Evolutionary conservation across 2,797 vertebrate species (phyloP).

Genomic region (Pseudochirops cupreus): DNA sequence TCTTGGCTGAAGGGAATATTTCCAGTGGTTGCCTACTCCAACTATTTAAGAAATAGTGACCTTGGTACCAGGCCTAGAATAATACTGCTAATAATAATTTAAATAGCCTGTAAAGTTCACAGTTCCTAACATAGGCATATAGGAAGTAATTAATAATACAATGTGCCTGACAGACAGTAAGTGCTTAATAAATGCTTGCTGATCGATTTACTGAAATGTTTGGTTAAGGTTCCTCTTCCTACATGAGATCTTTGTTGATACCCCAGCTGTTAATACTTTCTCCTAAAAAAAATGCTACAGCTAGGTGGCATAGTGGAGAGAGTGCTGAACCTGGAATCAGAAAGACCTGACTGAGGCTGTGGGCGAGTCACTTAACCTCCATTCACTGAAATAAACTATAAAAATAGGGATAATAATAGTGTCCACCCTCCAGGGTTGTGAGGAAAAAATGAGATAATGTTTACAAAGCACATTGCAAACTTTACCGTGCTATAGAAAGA

Average conservation of each 20-base stretch:
- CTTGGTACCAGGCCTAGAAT: neutral
- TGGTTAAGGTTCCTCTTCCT: neutral
- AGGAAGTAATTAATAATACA: neutral
- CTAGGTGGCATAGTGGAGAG: neutral
- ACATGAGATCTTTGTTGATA: neutral
- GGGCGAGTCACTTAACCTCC: neutral
- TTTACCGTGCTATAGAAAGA: neutral
- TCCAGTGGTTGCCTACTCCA: neutral
- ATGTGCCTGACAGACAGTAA: neutral
- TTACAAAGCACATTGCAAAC: neutral
- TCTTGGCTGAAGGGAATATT: neutral
- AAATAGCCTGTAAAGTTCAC: neutral
- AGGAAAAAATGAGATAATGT: neutral
- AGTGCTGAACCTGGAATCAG: neutral
- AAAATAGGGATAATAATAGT: neutral
- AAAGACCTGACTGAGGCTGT: neutral
- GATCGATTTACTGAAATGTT: neutral
- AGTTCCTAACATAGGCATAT: neutral
- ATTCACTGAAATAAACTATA: neutral
- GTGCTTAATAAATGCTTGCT: neutral
- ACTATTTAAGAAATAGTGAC: neutral
- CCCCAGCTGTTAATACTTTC: neutral
- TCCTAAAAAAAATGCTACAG: neutral
- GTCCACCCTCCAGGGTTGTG: neutral
- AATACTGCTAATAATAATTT: neutral